These are phyloP conservation scores for Prionace glauca DNA, from an alignment of 2,797 vertebrate genomes.

Conservation along the genomic window DNA sequence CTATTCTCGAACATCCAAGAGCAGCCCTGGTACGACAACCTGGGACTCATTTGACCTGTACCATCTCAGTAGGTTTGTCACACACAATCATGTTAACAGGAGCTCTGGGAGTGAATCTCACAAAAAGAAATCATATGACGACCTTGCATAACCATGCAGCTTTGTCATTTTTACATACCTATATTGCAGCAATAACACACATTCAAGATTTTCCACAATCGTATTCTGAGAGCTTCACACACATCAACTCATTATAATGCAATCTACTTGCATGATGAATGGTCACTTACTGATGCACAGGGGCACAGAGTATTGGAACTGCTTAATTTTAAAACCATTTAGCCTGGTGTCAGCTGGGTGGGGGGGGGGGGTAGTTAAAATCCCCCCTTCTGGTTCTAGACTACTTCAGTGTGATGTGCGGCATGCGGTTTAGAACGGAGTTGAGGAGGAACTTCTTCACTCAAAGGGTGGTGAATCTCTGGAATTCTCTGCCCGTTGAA, in stretches of 20 bases:
- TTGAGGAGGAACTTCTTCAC: too few relatives aligned
- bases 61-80: too few relatives aligned
- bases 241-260: neutral
- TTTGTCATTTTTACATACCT: neutral
- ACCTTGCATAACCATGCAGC: neutral
- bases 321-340: neutral
- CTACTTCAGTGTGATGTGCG: neutral
- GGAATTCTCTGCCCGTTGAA: too few relatives aligned
- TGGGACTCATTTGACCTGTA: too few relatives aligned
- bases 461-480: too few relatives aligned
- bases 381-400: neutral
- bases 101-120: too few relatives aligned
- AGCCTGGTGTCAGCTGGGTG: neutral
- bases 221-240: neutral
- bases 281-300: neutral
- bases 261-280: conserved; percentile 16
- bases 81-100: too few relatives aligned
- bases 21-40: neutral
- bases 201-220: neutral
- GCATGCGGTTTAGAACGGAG: too few relatives aligned
- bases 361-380: neutral
- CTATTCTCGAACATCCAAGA: too few relatives aligned
- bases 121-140: neutral
- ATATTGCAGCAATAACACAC: neutral
- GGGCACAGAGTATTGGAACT: neutral